Evolutionary conservation across 2,113 vertebrate genomes (phyloP), one percentile per base, ranked within the genome.

Genomic region (Anser brachyrhynchus): DNA sequence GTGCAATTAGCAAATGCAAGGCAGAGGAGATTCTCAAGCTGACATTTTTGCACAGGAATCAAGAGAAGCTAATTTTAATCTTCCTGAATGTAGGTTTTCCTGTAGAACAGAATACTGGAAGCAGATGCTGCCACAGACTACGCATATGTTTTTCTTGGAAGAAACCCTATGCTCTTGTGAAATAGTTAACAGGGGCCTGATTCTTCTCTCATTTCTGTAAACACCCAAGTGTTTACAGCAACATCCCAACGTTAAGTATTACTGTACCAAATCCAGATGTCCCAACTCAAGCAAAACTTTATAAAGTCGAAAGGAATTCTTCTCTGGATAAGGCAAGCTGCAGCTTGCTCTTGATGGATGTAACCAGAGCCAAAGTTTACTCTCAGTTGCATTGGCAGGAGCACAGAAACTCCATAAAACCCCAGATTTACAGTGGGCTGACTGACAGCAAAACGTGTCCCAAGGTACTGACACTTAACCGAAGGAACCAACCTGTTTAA

Each of bases 71-170:
- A 81, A 77, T 77, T 93, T 95, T 93, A 81, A 89, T 92, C 70
- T 84, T 75, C 29, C 16, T 62, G 44, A 84, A 89, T 19, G 22
- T 4, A 64, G 28, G 7, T 75, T 86, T 95, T 96, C n/a, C 52
- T 64, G 43, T 70, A 91, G 70, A 95, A 79, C 33, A 89, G 74
- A 93, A 87, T 33, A 67, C 70, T 41, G 81, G 39, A 74, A 93
- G 82, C 91, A 94, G 87, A 95, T 85, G 84, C 89, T 73, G 67
- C 39, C 84, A 77, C 72, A 46, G 29, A 87, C 54, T 22, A 46
- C 62, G 65, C 77, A 82, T 61, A 49, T 95, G 89, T 87, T 96
- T 95, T 97, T 95, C 94, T 83, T 88, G 78, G 93, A 94, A 95
- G 93, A 95, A 97, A 95, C 82, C 20, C 55, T 91, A 94, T 23